phyloP scores from a whole-genome alignment of 2,888 invertebrate genomes.

The Tyria jacobaeae region DNA sequence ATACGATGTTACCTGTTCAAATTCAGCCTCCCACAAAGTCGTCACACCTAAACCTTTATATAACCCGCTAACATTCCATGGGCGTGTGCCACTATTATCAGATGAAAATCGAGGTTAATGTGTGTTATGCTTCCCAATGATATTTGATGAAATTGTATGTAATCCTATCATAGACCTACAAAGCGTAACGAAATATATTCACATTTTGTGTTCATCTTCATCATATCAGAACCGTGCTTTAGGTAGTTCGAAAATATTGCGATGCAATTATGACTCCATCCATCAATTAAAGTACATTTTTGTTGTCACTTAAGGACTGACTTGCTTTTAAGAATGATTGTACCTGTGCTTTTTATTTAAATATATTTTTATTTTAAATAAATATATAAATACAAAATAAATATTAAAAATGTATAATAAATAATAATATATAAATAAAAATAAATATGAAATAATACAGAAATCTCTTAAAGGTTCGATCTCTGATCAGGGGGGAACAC shows the following conservation, averaged over 20 bases:
- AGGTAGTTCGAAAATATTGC: background rate
- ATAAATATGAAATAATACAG: too few species aligned
- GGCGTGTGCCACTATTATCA: constrained; percentile 24
- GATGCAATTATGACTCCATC: background rate
- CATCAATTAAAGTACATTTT: too few species aligned
- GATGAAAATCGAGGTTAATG: constrained; percentile 31
- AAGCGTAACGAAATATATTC: background rate
- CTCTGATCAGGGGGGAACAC: too few species aligned
- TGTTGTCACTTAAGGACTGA: too few species aligned
- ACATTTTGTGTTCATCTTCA: background rate
- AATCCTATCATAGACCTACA: constrained; percentile 1
- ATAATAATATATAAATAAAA: too few species aligned
- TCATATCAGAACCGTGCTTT: background rate
- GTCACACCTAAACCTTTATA: constrained; percentile 34
- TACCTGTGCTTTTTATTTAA: too few species aligned
- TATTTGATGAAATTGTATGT: constrained; percentile 9
- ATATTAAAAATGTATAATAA: too few species aligned
- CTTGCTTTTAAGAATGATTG: too few species aligned
- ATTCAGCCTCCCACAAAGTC: constrained; percentile 4
- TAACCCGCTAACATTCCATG: constrained; percentile 30
- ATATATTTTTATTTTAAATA: too few species aligned
- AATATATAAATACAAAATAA: too few species aligned
- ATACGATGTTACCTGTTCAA: background rate
- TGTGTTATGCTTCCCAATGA: constrained; percentile 16
- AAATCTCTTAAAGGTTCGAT: too few species aligned